Base-by-base conservation (phyloP, 2,113 vertebrate genomes). In the Beaufortia kweichowensis region DNA sequence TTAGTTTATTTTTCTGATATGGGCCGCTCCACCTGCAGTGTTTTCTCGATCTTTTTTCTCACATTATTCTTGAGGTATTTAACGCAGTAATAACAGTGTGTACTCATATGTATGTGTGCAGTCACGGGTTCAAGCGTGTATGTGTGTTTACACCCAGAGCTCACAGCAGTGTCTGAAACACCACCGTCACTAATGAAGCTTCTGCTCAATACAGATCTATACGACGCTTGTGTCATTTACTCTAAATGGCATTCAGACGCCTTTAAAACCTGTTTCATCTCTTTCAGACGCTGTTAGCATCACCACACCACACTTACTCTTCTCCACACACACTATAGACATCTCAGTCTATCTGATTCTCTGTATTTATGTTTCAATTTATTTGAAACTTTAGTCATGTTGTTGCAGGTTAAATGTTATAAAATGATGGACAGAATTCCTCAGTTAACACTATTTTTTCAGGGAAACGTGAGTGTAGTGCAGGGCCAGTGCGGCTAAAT, bases 131-230 rank as follows among this genome's bases (percentile, higher is more conserved):
- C 15, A 46, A 21, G 41, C 46, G 50, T 29, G 61, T 23, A 39
- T 75, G 77, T 43, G 41, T 66, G 26, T 15, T 26, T 23, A 26
- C 60, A 28, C 29, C 10, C 15, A 55, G 14, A 55, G 60, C 48
- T 43, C 48, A 76, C 63, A 72, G 53, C 69, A 71, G 69, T 59
- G 67, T n/a, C 29, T 35, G 48, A 70, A 21, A 70, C 35, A 35
- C 12, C 12, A 17, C 33, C 21, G 41, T 43, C 33, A 11, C 69
- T 79, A 50, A 84, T 76, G 59, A 77, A 79, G 72, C 31, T 76
- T 64, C 43, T 35, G 3, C 31, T 78, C 73, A 81, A 78, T 56
- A 43, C 33, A 82, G 74, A 78, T 76, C 64, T 68, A 76, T 64
- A 79, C 60, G 66, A 63, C 17, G 35, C 60, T 57, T 12, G 3